Percentiles rank a stretch among this genome's conserved stretches.
These are phyloP conservation scores for Geococcyx californianus DNA, from an alignment of 2,113 vertebrate species.

Conservation along the genomic window DNA sequence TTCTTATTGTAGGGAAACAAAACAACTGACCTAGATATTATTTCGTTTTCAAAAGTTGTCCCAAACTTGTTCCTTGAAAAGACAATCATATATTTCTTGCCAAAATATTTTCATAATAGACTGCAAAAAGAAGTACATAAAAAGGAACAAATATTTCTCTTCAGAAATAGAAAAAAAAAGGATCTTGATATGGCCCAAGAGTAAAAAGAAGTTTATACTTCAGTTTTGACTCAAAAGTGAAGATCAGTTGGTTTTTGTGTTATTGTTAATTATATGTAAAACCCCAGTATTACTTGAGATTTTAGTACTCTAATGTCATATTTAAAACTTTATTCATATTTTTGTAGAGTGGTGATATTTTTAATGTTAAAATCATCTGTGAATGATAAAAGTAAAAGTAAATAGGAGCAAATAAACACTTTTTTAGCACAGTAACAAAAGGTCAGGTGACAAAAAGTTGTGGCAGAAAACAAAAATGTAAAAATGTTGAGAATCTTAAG, in stretches of 20 bases:
- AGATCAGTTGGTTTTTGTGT: rapidly evolving
- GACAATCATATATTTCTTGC: neutral
- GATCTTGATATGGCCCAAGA: neutral
- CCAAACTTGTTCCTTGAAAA: neutral
- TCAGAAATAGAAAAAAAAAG: neutral
- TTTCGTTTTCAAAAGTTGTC: neutral
- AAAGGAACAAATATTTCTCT: neutral
- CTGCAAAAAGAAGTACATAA: neutral
- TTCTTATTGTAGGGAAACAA: neutral
- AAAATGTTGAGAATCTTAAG: neutral
- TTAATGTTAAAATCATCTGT: neutral
- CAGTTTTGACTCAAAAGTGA: neutral
- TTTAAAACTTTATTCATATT: neutral
- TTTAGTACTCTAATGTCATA: neutral
- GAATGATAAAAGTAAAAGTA: neutral
- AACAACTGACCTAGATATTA: neutral
- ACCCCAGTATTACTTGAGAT: neutral
- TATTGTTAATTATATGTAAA: neutral
- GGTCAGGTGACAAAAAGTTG: neutral
- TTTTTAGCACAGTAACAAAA: neutral
- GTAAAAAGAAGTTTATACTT: neutral
- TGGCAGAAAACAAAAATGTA: neutral
- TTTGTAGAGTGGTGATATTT: neutral
- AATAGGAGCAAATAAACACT: rapidly evolving
- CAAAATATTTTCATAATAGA: neutral